These are phyloP conservation scores for Proteles cristata DNA, from an alignment of 2,113 vertebrate species.

Conservation along the genomic window DNA sequence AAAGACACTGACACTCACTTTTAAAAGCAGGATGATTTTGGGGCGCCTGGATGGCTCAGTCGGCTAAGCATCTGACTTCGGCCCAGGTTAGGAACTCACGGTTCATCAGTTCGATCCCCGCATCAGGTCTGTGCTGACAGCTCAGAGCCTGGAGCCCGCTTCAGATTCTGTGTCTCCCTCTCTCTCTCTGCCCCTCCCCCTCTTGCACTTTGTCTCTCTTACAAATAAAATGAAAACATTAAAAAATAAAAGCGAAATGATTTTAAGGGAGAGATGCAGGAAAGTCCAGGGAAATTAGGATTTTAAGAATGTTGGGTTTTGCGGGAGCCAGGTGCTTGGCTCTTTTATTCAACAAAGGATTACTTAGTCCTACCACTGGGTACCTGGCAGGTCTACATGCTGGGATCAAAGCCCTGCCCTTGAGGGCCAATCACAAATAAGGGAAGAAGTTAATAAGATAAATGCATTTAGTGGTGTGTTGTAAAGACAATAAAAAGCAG, in stretches of 20 bases:
- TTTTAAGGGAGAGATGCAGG: constrained; percentile 10
- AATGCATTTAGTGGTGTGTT: neutral
- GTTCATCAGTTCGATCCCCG: neutral
- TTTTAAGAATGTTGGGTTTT: neutral
- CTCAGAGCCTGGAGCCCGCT: no score
- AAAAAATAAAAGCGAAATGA: neutral
- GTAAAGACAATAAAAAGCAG: neutral
- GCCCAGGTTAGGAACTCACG: neutral
- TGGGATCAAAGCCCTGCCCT: neutral
- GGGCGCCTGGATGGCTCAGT: neutral
- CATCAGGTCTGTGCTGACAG: no score
- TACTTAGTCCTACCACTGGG: neutral
- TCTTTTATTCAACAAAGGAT: neutral
- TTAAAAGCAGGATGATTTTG: neutral
- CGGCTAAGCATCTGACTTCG: neutral
- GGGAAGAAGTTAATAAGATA: neutral
- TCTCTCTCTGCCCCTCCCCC: neutral
- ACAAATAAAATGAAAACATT: neutral
- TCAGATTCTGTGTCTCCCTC: no score
- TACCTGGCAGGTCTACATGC: neutral
- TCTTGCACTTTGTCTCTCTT: neutral
- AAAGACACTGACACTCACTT: neutral
- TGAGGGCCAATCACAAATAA: neutral
- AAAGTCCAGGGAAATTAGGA: neutral
- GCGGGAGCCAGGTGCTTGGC: neutral